Evolutionary conservation across 2,797 vertebrate genomes (phyloP).

Genomic region (Miichthys miiuy): DNA sequence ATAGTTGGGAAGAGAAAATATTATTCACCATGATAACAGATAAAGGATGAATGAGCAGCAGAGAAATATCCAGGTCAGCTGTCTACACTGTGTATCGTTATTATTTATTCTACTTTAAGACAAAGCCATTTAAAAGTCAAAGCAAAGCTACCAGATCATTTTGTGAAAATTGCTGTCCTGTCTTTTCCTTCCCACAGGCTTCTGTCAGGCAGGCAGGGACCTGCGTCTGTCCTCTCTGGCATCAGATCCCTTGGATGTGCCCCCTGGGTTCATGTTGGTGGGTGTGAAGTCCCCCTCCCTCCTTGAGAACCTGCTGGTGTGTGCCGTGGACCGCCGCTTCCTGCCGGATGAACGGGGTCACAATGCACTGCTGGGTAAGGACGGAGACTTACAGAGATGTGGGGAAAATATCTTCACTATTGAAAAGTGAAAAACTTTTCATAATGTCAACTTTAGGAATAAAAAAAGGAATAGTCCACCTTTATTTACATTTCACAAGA

Average conservation of each 20-base stretch:
- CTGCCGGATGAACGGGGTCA: conserved; percentile 93
- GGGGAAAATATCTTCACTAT: background rate
- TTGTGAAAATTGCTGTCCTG: background rate
- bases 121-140: background rate
- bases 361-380: conserved; percentile 95
- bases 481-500: background rate
- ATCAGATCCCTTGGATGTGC: conserved; percentile 90
- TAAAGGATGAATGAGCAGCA: background rate
- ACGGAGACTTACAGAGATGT: conserved; percentile 6
- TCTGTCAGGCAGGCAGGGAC: conserved; percentile 96
- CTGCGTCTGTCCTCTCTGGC: conserved; percentile 91
- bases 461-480: background rate
- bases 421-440: conserved; percentile 1
- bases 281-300: conserved; percentile 92
- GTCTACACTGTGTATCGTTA: background rate
- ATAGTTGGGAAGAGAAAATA: background rate
- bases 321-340: conserved; percentile 94
- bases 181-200: conserved; percentile 79
- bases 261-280: conserved; percentile 91
- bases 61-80: background rate
- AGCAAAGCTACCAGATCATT: background rate
- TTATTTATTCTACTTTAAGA: background rate
- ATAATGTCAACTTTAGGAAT: background rate
- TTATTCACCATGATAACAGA: background rate
- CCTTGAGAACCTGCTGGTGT: conserved; percentile 93